Evolutionary conservation across 2,113 vertebrate species (phyloP).

Genomic region (Proteles cristata): DNA sequence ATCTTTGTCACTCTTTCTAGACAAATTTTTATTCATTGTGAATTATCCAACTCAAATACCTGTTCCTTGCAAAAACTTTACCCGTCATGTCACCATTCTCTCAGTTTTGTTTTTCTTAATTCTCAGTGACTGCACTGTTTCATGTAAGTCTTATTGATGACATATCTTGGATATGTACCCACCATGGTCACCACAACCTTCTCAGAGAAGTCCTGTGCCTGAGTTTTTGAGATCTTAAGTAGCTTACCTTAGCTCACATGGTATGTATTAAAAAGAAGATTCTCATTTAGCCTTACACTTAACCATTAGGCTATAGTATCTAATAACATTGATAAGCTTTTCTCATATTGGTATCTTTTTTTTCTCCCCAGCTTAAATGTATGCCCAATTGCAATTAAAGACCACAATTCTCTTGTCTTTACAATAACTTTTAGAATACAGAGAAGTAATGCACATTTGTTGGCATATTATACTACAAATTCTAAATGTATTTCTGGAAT

Average conservation of each 20-base stretch:
- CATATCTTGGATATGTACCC: neutral
- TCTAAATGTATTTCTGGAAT: constrained; percentile 1
- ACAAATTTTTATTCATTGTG: constrained; percentile 6
- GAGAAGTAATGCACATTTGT: neutral
- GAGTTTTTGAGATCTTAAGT: constrained; percentile 4
- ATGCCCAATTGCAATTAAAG: neutral
- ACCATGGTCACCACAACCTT: neutral
- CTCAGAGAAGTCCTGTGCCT: neutral
- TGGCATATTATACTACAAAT: constrained; percentile 6
- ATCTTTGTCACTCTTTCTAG: neutral
- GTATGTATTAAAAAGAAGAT: neutral
- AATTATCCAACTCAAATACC: neutral
- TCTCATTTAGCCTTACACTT: neutral
- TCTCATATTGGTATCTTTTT: neutral
- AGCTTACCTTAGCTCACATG: neutral
- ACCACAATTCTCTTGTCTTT: neutral
- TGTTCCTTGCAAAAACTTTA: neutral
- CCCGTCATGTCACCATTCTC: neutral
- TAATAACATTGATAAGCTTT: neutral
- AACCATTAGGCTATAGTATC: neutral
- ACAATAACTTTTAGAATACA: constrained; percentile 24
- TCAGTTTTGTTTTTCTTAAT: neutral
- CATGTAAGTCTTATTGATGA: neutral
- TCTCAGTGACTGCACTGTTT: constrained; percentile 32
- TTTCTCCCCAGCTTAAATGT: neutral